These are phyloP conservation scores for Acanthoscelides obtectus DNA, from an alignment of 2,888 invertebrate species.

Conservation along the genomic window DNA sequence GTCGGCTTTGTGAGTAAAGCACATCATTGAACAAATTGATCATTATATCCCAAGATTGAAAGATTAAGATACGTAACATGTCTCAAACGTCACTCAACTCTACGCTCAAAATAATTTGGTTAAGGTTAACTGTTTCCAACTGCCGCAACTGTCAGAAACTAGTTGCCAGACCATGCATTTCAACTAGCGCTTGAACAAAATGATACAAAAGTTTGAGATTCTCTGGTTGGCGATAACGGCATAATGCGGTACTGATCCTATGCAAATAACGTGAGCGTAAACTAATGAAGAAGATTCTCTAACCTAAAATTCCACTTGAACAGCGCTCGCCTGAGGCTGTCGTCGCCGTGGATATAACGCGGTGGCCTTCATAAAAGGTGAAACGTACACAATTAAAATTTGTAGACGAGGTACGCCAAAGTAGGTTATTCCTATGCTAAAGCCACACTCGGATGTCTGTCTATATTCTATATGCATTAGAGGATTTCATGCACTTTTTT, in stretches of 20 bases:
- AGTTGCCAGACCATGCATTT: too few relatives aligned
- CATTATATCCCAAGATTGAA: too few relatives aligned
- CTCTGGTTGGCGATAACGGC: neutral
- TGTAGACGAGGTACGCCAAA: neutral
- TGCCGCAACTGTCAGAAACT: too few relatives aligned
- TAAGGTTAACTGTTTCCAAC: too few relatives aligned
- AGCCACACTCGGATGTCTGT: neutral
- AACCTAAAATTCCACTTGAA: neutral
- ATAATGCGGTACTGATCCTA: neutral
- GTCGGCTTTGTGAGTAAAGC: too few relatives aligned
- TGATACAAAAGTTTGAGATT: neutral
- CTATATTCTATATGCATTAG: neutral
- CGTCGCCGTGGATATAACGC: neutral
- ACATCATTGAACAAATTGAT: too few relatives aligned
- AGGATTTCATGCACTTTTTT: neutral
- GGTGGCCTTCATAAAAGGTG: neutral
- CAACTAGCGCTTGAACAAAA: too few relatives aligned
- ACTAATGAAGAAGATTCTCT: neutral
- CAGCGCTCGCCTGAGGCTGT: neutral
- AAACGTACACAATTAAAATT: neutral
- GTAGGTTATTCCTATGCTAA: neutral
- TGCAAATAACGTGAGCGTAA: neutral
- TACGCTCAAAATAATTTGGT: too few relatives aligned
- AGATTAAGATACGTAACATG: too few relatives aligned
- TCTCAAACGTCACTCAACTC: too few relatives aligned